phyloP scores from a whole-genome alignment of 2,888 invertebrate species.

The Drosophila pseudotalamancana region DNA sequence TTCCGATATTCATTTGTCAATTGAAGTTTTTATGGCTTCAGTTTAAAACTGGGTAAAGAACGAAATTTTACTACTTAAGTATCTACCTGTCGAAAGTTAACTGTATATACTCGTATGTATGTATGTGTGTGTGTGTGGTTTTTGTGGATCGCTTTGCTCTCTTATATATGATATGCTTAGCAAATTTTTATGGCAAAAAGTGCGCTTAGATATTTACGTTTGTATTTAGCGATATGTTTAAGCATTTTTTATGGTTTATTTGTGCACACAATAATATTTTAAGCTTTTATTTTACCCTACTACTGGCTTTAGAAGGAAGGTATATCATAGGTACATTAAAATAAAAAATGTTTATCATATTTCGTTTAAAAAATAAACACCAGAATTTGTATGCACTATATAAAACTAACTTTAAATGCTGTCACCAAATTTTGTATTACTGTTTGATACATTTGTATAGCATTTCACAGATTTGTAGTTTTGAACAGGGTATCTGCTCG shows the following conservation, averaged over 20 bases:
- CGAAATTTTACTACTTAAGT: slow-evolving; percentile 2
- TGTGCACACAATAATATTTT: slow-evolving; percentile 30
- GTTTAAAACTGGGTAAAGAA: too few species aligned
- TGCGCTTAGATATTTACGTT: slow-evolving; percentile 52
- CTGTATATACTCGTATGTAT: not conserved
- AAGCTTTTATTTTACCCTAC: slow-evolving; percentile 7
- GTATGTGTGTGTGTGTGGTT: slow-evolving; percentile 1
- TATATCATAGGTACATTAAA: not conserved
- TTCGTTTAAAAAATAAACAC: too few species aligned
- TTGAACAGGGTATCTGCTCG: too few species aligned
- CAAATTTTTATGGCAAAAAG: slow-evolving; percentile 38
- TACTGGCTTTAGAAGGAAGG: not conserved
- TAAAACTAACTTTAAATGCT: too few species aligned
- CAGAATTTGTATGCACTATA: too few species aligned
- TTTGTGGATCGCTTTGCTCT: slow-evolving; percentile 8
- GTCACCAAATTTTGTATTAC: too few species aligned
- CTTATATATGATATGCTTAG: slow-evolving; percentile 28
- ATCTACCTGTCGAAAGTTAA: not conserved
- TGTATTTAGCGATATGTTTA: slow-evolving; percentile 47
- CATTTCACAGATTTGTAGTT: too few species aligned
- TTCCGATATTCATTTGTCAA: slow-evolving; percentile 22
- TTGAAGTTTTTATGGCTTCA: slow-evolving; percentile 1
- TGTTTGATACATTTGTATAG: too few species aligned
- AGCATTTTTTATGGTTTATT: slow-evolving; percentile 11
- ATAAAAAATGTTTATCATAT: too few species aligned